Base-by-base conservation (phyloP, 2,797 vertebrate genomes). In the Xiphorhynchus erythropygius region DNA sequence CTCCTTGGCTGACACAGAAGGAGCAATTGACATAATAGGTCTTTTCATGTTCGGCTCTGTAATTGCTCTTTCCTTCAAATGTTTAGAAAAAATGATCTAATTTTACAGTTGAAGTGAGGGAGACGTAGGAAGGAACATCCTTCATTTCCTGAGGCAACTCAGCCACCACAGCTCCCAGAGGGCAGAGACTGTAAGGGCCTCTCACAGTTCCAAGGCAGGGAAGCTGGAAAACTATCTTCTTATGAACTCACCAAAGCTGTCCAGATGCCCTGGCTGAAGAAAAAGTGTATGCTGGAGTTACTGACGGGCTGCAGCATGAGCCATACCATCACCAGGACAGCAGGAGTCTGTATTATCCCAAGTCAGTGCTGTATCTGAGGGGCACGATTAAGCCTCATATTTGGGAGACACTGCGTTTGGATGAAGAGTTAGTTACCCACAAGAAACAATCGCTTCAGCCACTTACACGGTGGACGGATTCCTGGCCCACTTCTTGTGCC, bases 401-500 rank as follows among this genome's bases (percentile, higher is more conserved):
- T 3, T 81, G 50, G 52, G 47, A 81, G 10, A 63, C 9, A 18
- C 6, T 18, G 12, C 15, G 32, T 14, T 37, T 5, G 2, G 9
- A 16, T 16, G 4, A 7, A 93, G 27, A 74, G 41, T 80, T 2
- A 74, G 41, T 80, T 2, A 52, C 7, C 5, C 39, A 59, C 24
- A 57, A 62, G 42, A 79, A 75, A 46, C 4, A 42, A 22, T 13
- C 18, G 15, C 39, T 78, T 63, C 69, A 85, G 68, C 5, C 25
- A 98, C 99, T 99, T 98, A 99, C 99, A 99, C 25, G 98, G 98
- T 13, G 99, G 99, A 93, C 64, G 97, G 91, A 97, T 97, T 73
- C 98, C 98, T 0, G 98, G 98, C 17, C 97, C 96, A 0, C 98
- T 98, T 80, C 98, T 98, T 62, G 98, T 99, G 64, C 98, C 99